Evolutionary conservation across 2,888 invertebrate genomes (phyloP).

Genomic region (Epistrophe eligans): DNA sequence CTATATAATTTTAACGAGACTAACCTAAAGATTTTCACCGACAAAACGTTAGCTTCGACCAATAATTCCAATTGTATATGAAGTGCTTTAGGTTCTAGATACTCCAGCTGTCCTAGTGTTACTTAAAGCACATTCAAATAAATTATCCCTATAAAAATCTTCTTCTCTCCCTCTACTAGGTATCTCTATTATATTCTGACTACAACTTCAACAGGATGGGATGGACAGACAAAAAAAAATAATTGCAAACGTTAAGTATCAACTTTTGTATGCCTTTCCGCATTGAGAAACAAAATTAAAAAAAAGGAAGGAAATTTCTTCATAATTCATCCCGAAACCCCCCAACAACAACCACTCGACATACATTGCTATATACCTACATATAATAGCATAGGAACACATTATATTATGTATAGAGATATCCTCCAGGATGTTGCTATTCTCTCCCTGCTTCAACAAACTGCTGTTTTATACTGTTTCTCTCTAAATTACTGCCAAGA

Average conservation of each 20-base stretch:
- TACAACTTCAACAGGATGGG: not conserved
- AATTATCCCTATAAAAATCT: conserved; percentile 53
- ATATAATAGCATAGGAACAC: conserved; percentile 11
- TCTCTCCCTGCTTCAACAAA: conserved; percentile 24
- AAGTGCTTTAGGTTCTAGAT: too few relatives aligned
- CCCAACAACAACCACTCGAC: conserved; percentile 46
- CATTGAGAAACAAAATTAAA: conserved; percentile 47
- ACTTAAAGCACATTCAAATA: conserved; percentile 54
- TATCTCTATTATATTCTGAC: not conserved
- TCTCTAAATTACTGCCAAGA: conserved; percentile 69
- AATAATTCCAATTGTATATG: not conserved
- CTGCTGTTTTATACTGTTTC: conserved; percentile 37
- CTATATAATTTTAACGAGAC: too few relatives aligned
- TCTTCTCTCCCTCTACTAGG: not conserved
- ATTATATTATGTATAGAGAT: conserved; percentile 12
- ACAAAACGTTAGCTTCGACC: not conserved
- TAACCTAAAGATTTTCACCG: too few relatives aligned
- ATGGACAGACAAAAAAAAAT: conserved; percentile 33
- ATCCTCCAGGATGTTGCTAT: conserved; percentile 48
- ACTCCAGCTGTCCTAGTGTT: not conserved
- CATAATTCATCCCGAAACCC: conserved; percentile 27
- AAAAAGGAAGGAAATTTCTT: conserved; percentile 33
- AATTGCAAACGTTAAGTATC: conserved; percentile 74
- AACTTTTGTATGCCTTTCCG: conserved; percentile 71
- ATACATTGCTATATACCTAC: conserved; percentile 27